Evolutionary conservation across 2,797 vertebrate genomes (phyloP).

Genomic region (Fundulus diaphanus): DNA sequence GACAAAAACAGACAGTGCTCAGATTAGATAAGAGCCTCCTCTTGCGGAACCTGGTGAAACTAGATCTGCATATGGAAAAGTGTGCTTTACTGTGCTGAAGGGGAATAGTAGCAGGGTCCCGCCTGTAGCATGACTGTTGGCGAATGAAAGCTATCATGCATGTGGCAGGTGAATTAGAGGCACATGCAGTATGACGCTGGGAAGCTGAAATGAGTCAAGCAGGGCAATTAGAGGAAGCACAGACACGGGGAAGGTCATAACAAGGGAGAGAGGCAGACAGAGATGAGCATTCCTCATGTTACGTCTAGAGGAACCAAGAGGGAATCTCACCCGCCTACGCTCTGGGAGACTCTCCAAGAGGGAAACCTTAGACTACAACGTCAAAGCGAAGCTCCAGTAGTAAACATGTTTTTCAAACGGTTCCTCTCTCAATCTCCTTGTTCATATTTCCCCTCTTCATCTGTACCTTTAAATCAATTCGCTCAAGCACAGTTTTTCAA

Average conservation of each 20-base stretch:
- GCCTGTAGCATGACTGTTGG: slow-evolving; percentile 16
- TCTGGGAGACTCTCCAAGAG: slow-evolving; percentile 88
- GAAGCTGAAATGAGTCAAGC: slow-evolving; percentile 57
- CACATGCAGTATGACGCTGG: slow-evolving; percentile 20
- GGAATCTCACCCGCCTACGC: slow-evolving; percentile 86
- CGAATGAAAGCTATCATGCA: background rate
- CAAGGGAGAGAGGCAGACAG: slow-evolving; percentile 66
- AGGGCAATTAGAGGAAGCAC: slow-evolving; percentile 49
- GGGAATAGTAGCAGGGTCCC: slow-evolving; percentile 15
- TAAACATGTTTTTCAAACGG: slow-evolving; percentile 94
- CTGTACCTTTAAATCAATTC: slow-evolving; percentile 19
- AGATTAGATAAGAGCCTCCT: slow-evolving; percentile 67
- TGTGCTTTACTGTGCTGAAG: slow-evolving; percentile 31
- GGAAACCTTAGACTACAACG: slow-evolving; percentile 92
- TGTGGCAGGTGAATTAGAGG: slow-evolving; percentile 31
- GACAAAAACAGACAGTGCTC: slow-evolving; percentile 67
- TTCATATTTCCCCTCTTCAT: slow-evolving; percentile 30
- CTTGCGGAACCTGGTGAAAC: slow-evolving; percentile 58
- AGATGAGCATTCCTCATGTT: slow-evolving; percentile 87
- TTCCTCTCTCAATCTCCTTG: slow-evolving; percentile 24
- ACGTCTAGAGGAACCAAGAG: slow-evolving; percentile 86
- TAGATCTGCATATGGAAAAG: slow-evolving; percentile 67
- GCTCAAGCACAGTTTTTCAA: slow-evolving; percentile 12
- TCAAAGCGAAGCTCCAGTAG: slow-evolving; percentile 82
- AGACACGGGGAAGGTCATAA: slow-evolving; percentile 62